phyloP scores from a whole-genome alignment of 2,797 vertebrate species.

The Enteromius anoplus region DNA sequence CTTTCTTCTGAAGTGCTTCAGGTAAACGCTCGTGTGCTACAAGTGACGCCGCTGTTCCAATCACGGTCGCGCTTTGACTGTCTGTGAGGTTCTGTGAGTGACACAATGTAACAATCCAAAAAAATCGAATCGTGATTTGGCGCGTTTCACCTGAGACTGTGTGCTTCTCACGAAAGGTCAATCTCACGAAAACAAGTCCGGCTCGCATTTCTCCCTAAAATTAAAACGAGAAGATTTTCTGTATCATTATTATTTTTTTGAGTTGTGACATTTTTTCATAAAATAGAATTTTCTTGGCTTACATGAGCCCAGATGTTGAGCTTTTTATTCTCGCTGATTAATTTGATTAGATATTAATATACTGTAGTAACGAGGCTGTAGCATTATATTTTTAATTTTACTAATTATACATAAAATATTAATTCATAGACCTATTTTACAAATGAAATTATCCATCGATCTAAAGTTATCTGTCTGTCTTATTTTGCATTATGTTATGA shows the following conservation, averaged over 20 bases:
- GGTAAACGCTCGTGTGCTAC: slow-evolving; percentile 39
- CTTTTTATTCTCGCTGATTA: not conserved
- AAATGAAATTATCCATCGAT: not conserved
- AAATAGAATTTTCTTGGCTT: not conserved
- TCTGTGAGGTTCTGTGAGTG: not conserved
- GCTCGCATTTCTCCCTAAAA: not conserved
- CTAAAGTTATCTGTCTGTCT: not conserved
- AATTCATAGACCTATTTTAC: not conserved
- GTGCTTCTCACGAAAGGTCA: not conserved
- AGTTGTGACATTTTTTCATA: not conserved
- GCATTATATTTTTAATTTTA: not conserved
- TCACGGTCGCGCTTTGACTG: not conserved
- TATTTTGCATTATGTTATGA: not conserved
- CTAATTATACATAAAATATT: not conserved
- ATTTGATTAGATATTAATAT: not conserved
- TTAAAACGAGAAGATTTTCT: not conserved
- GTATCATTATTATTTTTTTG: not conserved
- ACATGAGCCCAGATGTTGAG: not conserved
- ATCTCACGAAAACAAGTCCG: not conserved
- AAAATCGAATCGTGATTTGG: not conserved
- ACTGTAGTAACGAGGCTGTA: not conserved
- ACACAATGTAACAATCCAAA: not conserved
- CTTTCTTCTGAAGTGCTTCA: slow-evolving; percentile 35
- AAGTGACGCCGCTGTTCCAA: slow-evolving; percentile 37
- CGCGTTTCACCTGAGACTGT: slow-evolving; percentile 6